These are phyloP conservation scores for Tympanuchus pallidicinctus DNA, from an alignment of 2,113 vertebrate genomes.

Conservation along the genomic window DNA sequence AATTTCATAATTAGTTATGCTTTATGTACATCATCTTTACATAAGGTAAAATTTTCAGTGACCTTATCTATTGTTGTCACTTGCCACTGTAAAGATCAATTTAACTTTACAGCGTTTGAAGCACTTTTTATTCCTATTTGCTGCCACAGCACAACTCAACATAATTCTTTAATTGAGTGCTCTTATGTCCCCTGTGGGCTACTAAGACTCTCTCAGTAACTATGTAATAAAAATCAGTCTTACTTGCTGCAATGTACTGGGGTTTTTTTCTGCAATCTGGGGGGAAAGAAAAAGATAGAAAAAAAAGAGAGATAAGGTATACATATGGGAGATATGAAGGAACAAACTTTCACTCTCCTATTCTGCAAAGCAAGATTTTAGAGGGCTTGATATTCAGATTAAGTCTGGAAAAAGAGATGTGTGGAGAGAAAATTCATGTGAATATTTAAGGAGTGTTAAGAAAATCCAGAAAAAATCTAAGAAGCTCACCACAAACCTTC, in stretches of 20 bases:
- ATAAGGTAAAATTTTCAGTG: not conserved
- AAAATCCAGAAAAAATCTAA: not conserved
- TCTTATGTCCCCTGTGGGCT: not conserved
- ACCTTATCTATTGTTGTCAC: not conserved
- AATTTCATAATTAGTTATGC: not conserved
- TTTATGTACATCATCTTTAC: not conserved
- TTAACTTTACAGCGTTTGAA: not conserved
- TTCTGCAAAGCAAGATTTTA: not conserved
- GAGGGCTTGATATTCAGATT: not conserved
- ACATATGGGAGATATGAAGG: not conserved
- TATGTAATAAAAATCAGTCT: not conserved
- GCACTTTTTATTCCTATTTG: not conserved
- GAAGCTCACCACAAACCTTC: not conserved
- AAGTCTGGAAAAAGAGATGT: rapidly evolving
- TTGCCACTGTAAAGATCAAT: not conserved
- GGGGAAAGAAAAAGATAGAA: too few species aligned
- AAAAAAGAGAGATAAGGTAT: too few species aligned
- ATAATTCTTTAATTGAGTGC: not conserved
- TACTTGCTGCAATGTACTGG: not conserved
- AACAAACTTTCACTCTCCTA: not conserved
- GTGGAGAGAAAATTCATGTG: rapidly evolving
- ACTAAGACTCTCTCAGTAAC: not conserved
- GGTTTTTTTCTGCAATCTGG: not conserved
- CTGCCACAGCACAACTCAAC: not conserved
- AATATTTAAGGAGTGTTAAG: not conserved